Evolutionary conservation across 2,888 invertebrate genomes (phyloP), one percentile per base, ranked within the genome.

Genomic region (Xestobium rufovillosum): DNA sequence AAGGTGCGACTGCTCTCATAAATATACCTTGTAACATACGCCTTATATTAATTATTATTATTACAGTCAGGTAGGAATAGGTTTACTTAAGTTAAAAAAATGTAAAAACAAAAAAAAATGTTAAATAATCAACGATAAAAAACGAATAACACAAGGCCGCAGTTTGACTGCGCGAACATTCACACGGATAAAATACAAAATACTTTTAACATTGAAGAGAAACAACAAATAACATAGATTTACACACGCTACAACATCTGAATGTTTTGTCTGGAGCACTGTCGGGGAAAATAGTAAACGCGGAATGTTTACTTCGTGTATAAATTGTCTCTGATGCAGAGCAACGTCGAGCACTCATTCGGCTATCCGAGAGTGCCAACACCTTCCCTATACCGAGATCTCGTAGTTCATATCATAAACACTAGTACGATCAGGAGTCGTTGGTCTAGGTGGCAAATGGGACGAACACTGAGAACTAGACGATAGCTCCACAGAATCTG

Each of bases 341-440:
- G 59, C 57, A 57, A 55, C 53, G 45, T 49, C 38, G 45, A 40
- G 61, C 61, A 62, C 61, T 61, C 61, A 60, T 50, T 61, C 61
- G 56, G 51, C 58, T 36, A 47, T 49, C 47, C 53, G 56, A 43
- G 59, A 60, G 59, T 64, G 63, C 62, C 63, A 60, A 61, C 65
- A 65, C 63, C 65, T 70, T 48, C 61, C 65, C 86, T 85, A 91
- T 75, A 91, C 90, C 52, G 89, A 89, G 71, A 91, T 91, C 69
- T 91, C 91, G 68, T 91, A 90, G 73, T 89, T 91, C 82, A 88
- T 88, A 67, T 91, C 90, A 68, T 91, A 91, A 50, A 89, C 85
- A 67, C 88, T 88, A 56, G 85, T 83, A 55, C 89, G 81, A 66
- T 89, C 88, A 32, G 87, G 83, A 10, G 84, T 79, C 23, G 76